These are phyloP conservation scores for Aphaenogaster ashmeadi DNA, from an alignment of 1,140 invertebrate genomes.

Conservation along the genomic window DNA sequence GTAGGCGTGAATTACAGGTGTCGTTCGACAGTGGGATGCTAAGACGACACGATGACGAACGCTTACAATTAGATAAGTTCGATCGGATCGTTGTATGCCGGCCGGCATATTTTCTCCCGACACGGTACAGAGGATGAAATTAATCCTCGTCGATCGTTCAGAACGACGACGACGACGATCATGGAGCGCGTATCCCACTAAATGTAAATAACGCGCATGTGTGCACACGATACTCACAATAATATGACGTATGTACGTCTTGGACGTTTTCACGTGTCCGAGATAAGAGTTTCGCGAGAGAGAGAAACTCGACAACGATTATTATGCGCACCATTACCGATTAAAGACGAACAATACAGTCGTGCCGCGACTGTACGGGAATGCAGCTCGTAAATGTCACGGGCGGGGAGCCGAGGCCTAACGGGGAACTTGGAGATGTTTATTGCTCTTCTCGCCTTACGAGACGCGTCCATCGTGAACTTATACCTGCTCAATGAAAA, in stretches of 20 bases:
- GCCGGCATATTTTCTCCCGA: not conserved
- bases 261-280: not conserved
- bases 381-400: constrained; percentile 64
- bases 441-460: constrained; percentile 41
- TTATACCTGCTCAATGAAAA: constrained; percentile 35
- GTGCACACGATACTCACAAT: not conserved
- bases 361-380: constrained; percentile 5
- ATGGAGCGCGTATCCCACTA: not conserved
- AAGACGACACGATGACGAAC: not conserved
- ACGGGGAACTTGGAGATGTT: constrained; percentile 23
- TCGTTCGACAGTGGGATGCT: constrained; percentile 40
- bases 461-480: constrained; percentile 1
- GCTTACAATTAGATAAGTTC: not conserved
- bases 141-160: not conserved
- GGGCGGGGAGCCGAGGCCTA: constrained; percentile 20
- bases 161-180: not conserved
- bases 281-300: constrained; percentile 41
- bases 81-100: not conserved
- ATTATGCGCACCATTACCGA: constrained; percentile 49
- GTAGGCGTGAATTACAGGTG: constrained; percentile 76
- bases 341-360: constrained; percentile 55
- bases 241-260: constrained; percentile 30
- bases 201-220: constrained; percentile 16
- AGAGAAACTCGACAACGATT: constrained; percentile 16
- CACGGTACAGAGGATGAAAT: not conserved